A percentile compares a stretch with the other conserved stretches of the same genome.
Conservation (phyloP, 2,113 vertebrate genomes). For the Xiphophorus maculatus region DNA sequence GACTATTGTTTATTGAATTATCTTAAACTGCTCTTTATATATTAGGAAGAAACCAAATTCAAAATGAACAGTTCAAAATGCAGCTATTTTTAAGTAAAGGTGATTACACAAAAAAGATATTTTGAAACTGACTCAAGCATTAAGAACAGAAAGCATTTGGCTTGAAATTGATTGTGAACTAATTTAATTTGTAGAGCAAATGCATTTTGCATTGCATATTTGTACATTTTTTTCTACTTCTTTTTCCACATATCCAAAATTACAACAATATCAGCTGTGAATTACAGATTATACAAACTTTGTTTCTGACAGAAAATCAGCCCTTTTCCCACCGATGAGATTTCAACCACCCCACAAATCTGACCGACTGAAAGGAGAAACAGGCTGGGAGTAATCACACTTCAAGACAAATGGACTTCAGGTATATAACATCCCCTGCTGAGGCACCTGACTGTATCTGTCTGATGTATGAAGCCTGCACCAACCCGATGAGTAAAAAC, state of each 20-base stretch:
- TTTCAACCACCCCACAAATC: neutral
- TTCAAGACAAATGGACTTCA: conserved; percentile 1
- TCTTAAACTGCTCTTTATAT: neutral
- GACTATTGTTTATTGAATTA: neutral
- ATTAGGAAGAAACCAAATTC: neutral
- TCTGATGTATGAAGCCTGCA: conserved; percentile 3
- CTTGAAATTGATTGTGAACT: too few relatives aligned
- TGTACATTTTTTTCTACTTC: too few relatives aligned
- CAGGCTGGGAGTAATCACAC: neutral
- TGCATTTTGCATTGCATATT: too few relatives aligned
- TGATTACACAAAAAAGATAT: too few relatives aligned
- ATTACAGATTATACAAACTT: neutral
- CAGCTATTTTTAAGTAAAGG: too few relatives aligned
- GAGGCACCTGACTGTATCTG: neutral
- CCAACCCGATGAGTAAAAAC: neutral
- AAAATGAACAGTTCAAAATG: neutral
- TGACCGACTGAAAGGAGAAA: neutral
- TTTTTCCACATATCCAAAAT: neutral
- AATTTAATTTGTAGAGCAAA: too few relatives aligned
- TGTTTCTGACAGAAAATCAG: neutral
- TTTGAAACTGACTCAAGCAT: too few relatives aligned
- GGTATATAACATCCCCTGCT: neutral
- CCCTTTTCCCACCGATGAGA: neutral
- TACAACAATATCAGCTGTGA: neutral
- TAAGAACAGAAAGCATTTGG: too few relatives aligned